phyloP scores from a whole-genome alignment of 2,888 invertebrate species.

The Carpatolechia fugitivella region DNA sequence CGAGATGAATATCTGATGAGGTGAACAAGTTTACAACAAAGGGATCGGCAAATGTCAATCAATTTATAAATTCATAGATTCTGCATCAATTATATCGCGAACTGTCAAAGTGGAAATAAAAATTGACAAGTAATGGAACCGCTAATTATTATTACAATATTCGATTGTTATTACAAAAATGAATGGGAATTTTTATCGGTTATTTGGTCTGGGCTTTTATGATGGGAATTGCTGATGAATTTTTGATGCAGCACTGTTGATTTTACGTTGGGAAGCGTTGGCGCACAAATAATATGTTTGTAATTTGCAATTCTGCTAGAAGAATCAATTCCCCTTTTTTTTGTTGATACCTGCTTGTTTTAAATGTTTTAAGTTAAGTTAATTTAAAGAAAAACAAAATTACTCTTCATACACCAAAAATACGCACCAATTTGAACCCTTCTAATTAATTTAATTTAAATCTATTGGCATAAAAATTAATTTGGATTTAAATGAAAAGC shows the following conservation, averaged over 20 bases:
- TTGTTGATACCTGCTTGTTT: neutral
- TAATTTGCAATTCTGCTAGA: constrained; percentile 39
- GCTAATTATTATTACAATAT: constrained; percentile 62
- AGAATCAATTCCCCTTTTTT: constrained; percentile 12
- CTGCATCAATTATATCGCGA: constrained; percentile 40
- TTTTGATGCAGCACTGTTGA: constrained; percentile 60
- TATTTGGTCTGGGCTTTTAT: constrained; percentile 45
- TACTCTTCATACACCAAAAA: no score
- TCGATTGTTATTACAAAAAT: constrained; percentile 40
- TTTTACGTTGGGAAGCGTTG: constrained; percentile 65
- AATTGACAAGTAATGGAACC: constrained; percentile 56
- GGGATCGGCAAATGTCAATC: constrained; percentile 59
- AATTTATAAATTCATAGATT: constrained; percentile 50
- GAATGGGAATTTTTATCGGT: constrained; percentile 37
- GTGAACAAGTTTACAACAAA: constrained; percentile 51
- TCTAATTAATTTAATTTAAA: neutral
- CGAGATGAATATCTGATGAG: constrained; percentile 51
- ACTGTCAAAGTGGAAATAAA: constrained; percentile 41
- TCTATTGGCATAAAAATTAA: neutral
- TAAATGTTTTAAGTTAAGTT: no score
- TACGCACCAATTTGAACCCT: no score
- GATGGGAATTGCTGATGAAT: constrained; percentile 61
- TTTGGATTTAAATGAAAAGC: constrained; percentile 40
- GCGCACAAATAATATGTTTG: constrained; percentile 54
- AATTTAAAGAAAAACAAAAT: no score